Evolutionary conservation across 2,888 invertebrate species (phyloP), one percentile per base, ranked within the genome.

Genomic region (Nasonovia ribisnigri): DNA sequence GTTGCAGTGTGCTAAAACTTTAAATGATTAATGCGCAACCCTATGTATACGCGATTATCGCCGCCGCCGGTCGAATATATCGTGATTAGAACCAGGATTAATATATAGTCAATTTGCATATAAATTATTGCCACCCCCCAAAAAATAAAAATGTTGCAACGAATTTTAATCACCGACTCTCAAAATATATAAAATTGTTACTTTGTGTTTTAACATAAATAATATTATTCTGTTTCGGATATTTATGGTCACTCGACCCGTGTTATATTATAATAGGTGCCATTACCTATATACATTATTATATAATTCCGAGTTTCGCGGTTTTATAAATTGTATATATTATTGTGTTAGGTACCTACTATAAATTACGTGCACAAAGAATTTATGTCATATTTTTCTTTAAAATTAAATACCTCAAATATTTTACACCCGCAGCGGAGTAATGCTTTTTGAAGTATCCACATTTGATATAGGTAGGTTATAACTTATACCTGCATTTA

Each of bases 1-100:
- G 36, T 77, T 8, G 13, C n/a, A 20, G 43, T 46, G 89, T 43
- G 57, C 43, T 43, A 87, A 86, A 86, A 86, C 57, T 92, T 92
- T 86, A 36, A 77, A 60, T 86, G 91, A 92, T 92, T 86, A 91
- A 92, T 60, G 92, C 36, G 46, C 60, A 16, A 90, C 16, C 77
- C 42, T 84, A 51, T 51, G 20, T 43, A 67, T 46, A 20, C 16
- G 91, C 84, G 84, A 91, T 54, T 42, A 91, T 54, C 20, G 67
- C 67, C 46, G 13, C 90, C 84, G 46, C 51, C 77, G 67, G 67
- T 48, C 29, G 36, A 48, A 90, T 48, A 90, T 51, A 42, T 42
- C 36, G 43, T 29, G 77, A 48, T 77, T 36, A 48, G 36, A 48
- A 48, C 48, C 48, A 0, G 48, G 26, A 77, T 77, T 77, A 36